Evolutionary conservation across 2,888 invertebrate genomes (phyloP).

Genomic region (Thyatira batis): DNA sequence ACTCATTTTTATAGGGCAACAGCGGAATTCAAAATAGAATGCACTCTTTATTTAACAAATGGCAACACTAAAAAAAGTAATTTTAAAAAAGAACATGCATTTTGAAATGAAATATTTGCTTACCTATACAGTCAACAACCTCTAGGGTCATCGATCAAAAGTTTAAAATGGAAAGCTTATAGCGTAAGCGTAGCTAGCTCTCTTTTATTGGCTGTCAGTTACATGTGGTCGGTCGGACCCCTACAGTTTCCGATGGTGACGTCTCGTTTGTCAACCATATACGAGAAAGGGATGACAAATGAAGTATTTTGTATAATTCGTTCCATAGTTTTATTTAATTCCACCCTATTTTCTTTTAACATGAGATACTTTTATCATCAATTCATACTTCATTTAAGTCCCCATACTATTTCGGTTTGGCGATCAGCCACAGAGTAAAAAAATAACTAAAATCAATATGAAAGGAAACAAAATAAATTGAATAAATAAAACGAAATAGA

Average conservation of each 20-base stretch:
- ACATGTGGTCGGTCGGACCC: slow-evolving; percentile 6
- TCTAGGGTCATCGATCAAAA: background rate
- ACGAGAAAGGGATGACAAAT: background rate
- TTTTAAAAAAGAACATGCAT: background rate
- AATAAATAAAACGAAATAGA: too few species aligned
- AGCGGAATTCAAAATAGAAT: background rate
- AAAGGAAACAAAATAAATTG: too few species aligned
- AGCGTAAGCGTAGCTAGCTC: background rate
- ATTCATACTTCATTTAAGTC: background rate
- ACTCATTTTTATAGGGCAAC: background rate
- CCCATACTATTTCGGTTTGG: background rate
- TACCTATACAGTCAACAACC: background rate
- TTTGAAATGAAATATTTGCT: background rate
- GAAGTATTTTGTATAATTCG: background rate
- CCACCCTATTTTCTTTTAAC: too few species aligned
- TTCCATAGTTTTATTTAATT: too few species aligned
- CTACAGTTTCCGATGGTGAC: background rate
- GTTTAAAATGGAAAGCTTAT: background rate
- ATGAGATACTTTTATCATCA: too few species aligned
- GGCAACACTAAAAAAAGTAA: too few species aligned
- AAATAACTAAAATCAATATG: too few species aligned
- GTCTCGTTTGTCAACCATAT: background rate
- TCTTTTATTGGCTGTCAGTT: slow-evolving; percentile 11
- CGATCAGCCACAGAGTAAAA: too few species aligned
- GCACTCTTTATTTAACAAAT: too few species aligned